Conservation (phyloP, 2,113 vertebrate genomes). For the Hippoglossus stenolepis region DNA sequence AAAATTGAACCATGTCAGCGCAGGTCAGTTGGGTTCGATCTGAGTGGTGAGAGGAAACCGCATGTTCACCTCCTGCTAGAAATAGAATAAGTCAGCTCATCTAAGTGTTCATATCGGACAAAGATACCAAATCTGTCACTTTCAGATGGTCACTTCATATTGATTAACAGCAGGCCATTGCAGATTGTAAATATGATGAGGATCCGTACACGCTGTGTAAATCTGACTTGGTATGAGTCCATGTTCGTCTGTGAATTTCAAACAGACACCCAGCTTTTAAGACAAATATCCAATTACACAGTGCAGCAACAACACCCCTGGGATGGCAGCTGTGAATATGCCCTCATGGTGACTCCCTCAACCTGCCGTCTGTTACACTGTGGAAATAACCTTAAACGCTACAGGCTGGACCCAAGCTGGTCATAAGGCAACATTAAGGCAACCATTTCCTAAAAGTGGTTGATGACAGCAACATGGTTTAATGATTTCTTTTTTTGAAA, state of each 20-base stretch:
- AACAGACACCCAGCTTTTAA: slow-evolving; percentile 44
- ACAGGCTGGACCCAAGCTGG: slow-evolving; percentile 41
- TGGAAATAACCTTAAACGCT: slow-evolving; percentile 58
- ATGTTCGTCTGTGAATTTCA: slow-evolving; percentile 14
- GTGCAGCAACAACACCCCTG: slow-evolving; percentile 44
- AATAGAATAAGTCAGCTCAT: neutral
- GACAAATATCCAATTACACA: slow-evolving; percentile 55
- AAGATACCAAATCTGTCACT: slow-evolving; percentile 5
- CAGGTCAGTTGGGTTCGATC: slow-evolving; percentile 26
- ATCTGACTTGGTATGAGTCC: slow-evolving; percentile 3
- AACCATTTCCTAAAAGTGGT: slow-evolving; percentile 29
- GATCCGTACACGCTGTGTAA: neutral
- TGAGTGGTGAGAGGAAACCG: neutral
- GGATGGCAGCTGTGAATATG: slow-evolving; percentile 55
- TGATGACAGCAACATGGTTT: slow-evolving; percentile 51
- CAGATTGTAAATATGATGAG: slow-evolving; percentile 17
- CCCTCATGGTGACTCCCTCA: slow-evolving; percentile 33
- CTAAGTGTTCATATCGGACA: neutral
- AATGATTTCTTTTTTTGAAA: slow-evolving; percentile 44
- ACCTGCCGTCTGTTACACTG: slow-evolving; percentile 41
- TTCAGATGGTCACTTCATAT: neutral
- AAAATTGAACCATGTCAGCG: slow-evolving; percentile 2
- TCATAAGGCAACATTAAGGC: slow-evolving; percentile 36
- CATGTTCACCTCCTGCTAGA: neutral
- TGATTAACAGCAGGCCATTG: neutral